Percentiles rank a stretch among this genome's conserved stretches.
Evolutionary conservation across 2,113 vertebrate genomes (phyloP).

Genomic region (Thryonomys swinderianus): DNA sequence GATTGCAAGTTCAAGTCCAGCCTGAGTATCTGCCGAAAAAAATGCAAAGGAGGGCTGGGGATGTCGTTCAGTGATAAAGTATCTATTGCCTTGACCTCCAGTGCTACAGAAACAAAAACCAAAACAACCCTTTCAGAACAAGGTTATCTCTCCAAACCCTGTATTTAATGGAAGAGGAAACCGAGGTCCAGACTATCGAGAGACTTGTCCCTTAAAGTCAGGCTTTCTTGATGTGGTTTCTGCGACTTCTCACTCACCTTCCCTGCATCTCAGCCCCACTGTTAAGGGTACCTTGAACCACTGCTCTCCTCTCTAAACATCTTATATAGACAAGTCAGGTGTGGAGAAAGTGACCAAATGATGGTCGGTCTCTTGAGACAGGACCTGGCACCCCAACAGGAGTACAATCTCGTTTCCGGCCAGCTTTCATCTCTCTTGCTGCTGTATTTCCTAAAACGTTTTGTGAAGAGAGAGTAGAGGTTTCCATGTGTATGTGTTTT

Average conservation of each 20-base stretch:
- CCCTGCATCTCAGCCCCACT: background rate
- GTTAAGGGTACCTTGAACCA: background rate
- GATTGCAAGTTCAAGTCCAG: background rate
- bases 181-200: background rate
- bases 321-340: background rate
- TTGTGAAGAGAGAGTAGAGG: background rate
- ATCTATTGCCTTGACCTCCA: background rate
- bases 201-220: background rate
- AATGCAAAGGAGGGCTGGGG: background rate
- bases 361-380: background rate
- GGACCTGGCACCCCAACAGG: background rate
- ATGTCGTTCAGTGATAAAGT: background rate
- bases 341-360: background rate
- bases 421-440: background rate
- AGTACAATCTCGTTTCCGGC: background rate
- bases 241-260: background rate
- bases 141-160: background rate
- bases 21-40: background rate
- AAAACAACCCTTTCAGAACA: background rate
- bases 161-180: background rate
- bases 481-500: background rate
- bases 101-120: background rate
- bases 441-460: background rate
- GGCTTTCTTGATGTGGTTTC: background rate
- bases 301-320: background rate